Conservation (phyloP, 2,113 vertebrate species). For the Clarias batrachus region DNA sequence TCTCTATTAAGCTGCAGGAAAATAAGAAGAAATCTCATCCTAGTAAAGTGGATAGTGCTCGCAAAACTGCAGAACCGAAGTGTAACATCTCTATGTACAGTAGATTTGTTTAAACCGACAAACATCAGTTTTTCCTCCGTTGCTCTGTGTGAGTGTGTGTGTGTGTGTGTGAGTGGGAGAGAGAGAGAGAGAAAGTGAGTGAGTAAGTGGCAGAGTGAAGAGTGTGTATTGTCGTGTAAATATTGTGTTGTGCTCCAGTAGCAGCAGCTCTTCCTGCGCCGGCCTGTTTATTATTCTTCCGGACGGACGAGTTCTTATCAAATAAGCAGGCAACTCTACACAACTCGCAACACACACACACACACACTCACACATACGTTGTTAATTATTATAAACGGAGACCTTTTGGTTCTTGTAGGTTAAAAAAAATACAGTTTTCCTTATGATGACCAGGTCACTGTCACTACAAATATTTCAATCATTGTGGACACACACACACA, state of each 20-base stretch:
- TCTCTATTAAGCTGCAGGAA: no score
- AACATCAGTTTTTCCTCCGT: slow-evolving; percentile 1
- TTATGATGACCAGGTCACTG: background rate
- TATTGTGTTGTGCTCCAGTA: slow-evolving; percentile 79
- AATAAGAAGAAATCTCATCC: no score
- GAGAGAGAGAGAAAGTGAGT: background rate
- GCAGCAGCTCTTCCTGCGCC: slow-evolving; percentile 69
- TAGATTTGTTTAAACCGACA: slow-evolving; percentile 16
- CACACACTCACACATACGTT: slow-evolving; percentile 8
- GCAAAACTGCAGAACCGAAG: background rate
- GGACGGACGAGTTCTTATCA: slow-evolving; percentile 79
- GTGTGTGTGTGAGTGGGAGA: slow-evolving; percentile 32
- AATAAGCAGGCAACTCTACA: slow-evolving; percentile 73
- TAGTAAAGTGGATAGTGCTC: no score
- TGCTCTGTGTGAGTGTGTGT: slow-evolving; percentile 11
- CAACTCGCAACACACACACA: slow-evolving; percentile 36
- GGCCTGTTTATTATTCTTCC: slow-evolving; percentile 76
- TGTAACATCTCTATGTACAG: background rate
- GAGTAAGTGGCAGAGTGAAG: slow-evolving; percentile 28
- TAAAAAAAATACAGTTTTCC: background rate
- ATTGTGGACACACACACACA: background rate
- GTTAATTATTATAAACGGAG: background rate
- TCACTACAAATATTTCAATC: background rate
- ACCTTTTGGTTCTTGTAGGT: background rate
- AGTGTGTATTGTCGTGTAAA: slow-evolving; percentile 68